Conservation (phyloP, 30 jellyfish, hydroid and myxozoan species). For the Mastigias papua region DNA sequence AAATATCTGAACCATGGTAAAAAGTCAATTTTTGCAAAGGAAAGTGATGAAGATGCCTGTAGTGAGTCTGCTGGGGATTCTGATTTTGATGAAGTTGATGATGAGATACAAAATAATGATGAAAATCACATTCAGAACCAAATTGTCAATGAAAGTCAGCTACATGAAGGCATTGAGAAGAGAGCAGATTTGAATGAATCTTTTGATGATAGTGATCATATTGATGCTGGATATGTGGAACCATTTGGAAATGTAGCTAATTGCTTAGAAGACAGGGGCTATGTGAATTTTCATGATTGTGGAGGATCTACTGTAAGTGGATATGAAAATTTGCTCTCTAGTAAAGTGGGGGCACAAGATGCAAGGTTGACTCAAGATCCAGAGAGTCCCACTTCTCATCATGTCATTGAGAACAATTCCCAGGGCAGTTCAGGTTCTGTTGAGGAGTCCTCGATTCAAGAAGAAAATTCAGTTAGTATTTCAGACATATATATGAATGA, state of each 20-base stretch:
- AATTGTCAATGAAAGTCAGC: neutral
- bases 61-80: slow-evolving; percentile 40
- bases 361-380: too few species aligned
- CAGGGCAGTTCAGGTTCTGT: too few species aligned
- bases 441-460: too few species aligned
- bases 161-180: neutral
- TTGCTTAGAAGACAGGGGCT: neutral
- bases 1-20: slow-evolving; percentile 67
- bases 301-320: neutral
- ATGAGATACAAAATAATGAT: neutral
- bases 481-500: too few species aligned
- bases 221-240: neutral
- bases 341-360: too few species aligned
- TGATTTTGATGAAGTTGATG: slow-evolving; percentile 25
- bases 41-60: neutral
- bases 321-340: neutral
- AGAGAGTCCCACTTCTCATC: too few species aligned
- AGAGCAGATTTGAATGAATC: neutral
- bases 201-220: neutral
- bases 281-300: neutral
- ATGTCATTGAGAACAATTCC: too few species aligned
- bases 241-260: neutral
- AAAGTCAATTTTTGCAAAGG: slow-evolving; percentile 44
- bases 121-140: neutral
- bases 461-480: too few species aligned